Evolutionary conservation across 2,113 vertebrate genomes (phyloP).

Genomic region (Neodontobutis hainanensis): DNA sequence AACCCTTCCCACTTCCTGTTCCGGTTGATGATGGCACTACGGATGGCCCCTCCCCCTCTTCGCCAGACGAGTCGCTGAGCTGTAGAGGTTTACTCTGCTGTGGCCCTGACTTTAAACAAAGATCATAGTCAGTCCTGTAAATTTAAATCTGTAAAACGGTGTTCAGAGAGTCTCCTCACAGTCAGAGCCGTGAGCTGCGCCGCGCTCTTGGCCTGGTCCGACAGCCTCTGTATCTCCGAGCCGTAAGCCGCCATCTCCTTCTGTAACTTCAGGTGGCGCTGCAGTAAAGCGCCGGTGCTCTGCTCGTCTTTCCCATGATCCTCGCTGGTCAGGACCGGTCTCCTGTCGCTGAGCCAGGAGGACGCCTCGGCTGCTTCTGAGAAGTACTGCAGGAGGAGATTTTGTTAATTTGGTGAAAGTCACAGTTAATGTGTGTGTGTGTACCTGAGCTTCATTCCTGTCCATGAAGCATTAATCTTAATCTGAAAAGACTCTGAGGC

Average conservation of each 20-base stretch:
- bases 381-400: constrained; percentile 80
- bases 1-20: neutral
- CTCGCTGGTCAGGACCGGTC: constrained; percentile 74
- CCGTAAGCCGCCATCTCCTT: constrained; percentile 77
- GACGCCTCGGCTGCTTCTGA: constrained; percentile 79
- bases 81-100: constrained; percentile 58
- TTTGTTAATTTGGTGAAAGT: neutral
- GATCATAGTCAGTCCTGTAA: neutral
- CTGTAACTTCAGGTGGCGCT: constrained; percentile 82
- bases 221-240: constrained; percentile 79
- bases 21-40: neutral
- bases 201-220: constrained; percentile 78
- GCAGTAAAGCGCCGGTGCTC: constrained; percentile 73
- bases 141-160: neutral
- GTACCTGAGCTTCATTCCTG: too few relatives aligned
- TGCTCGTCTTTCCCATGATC: constrained; percentile 82
- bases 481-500: too few relatives aligned
- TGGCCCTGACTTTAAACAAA: constrained; percentile 59
- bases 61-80: constrained; percentile 73
- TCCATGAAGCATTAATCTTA: too few relatives aligned
- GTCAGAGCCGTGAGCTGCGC: constrained; percentile 71
- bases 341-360: constrained; percentile 83
- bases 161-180: constrained; percentile 55
- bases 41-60: constrained; percentile 54
- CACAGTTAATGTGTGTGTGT: too few relatives aligned